These are phyloP conservation scores for Gryllus longicercus DNA, from an alignment of 2,888 invertebrate genomes.

Conservation along the genomic window DNA sequence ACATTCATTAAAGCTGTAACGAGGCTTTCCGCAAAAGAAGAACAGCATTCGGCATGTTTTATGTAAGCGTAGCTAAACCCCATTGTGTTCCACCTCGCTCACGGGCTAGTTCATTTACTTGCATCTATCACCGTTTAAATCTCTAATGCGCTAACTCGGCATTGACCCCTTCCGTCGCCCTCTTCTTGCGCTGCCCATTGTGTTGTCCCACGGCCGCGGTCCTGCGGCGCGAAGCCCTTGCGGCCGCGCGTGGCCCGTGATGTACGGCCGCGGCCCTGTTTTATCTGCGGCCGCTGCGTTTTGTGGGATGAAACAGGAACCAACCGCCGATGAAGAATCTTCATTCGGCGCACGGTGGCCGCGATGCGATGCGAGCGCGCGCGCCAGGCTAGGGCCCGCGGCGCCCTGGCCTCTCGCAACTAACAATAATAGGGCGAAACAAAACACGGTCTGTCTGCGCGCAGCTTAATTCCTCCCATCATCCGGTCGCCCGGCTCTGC, in stretches of 20 bases:
- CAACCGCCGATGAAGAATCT: not conserved
- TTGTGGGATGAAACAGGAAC: not conserved
- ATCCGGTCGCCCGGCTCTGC: not conserved
- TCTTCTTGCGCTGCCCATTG: not conserved
- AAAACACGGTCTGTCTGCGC: slow-evolving; percentile 18
- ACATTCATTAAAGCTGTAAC: too few relatives aligned
- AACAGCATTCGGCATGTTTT: not conserved
- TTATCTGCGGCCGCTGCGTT: not conserved
- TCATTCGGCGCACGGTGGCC: not conserved
- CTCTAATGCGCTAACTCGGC: not conserved
- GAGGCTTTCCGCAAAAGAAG: not conserved
- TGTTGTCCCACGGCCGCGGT: not conserved
- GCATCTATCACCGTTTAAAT: not conserved
- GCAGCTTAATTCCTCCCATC: slow-evolving; percentile 11
- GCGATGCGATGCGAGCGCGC: not conserved
- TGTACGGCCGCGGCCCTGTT: not conserved
- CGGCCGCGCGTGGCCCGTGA: not conserved
- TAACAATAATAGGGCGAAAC: slow-evolving; percentile 22
- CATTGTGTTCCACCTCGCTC: not conserved
- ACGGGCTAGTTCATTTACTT: not conserved
- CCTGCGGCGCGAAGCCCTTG: not conserved
- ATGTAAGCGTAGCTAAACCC: not conserved
- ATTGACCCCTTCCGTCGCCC: not conserved
- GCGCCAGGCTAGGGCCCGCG: not conserved
- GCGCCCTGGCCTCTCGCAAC: not conserved